Base-by-base conservation (phyloP, 2,888 invertebrate species). In the Metopia argyrocephala region DNA sequence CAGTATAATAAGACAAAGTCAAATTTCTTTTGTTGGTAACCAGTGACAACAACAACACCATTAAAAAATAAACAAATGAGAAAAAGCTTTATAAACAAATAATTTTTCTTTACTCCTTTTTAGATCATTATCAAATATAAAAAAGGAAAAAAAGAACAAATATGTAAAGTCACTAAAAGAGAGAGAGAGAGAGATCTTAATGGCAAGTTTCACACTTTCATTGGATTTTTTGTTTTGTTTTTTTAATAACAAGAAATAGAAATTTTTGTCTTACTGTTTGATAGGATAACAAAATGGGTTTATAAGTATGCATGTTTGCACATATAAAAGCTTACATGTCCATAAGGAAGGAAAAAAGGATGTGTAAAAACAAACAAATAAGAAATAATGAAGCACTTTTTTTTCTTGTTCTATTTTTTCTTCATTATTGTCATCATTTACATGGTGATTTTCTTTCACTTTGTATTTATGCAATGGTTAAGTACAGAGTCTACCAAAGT, bases 201-300 rank as follows among this genome's bases (percentile, higher is more conserved):
- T 78, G 78, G 65, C 21, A 81, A 78, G 70, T 70, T 81, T 81
- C 78, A 81, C 81, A 81, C 78, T 81, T 81, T 75, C 52, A 57
- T 54, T 61, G 66, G 38, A 64, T 62, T 66, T 74, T 71, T 54
- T 78, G 73, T 65, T 57, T 68, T 65, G 65, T 52, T 70, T 9
- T 48, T 62, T 7, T 21, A 25, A 59, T 70, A 62, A 66, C 18
- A 76, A 71, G 45, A 69, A 78, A 70, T 61, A 46, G 56, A 54
- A 71, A 73, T 71, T 31, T 71, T 3, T 62, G 46, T 66, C 52
- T 66, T 69, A 18, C 15, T 48, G 7, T 48, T 6, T 48, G 15
- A 18, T 48, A 7, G 12, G 56, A n/a, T 27, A 56, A n/a, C 25
- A n/a, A 25, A 3, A 54, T 12, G 38, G 15, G 38, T n/a, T n/a